phyloP scores from a whole-genome alignment of 2,797 vertebrate genomes.

The Varecia variegata region DNA sequence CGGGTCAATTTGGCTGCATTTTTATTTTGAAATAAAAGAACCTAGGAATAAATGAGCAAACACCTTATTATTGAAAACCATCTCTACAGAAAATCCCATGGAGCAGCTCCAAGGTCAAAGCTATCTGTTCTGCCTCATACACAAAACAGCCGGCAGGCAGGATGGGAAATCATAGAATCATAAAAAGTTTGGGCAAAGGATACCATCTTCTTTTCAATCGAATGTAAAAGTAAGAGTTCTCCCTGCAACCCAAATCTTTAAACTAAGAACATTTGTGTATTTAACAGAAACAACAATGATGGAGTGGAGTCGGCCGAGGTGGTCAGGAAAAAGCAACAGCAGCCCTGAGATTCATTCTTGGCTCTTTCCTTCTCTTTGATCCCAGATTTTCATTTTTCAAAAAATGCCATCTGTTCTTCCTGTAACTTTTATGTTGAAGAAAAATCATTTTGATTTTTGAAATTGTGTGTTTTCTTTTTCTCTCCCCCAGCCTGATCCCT shows the following conservation, averaged over 20 bases:
- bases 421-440: conserved; percentile 64
- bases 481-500: conserved; percentile 30
- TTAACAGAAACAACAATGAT: conserved; percentile 37
- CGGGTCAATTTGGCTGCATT: conserved; percentile 68
- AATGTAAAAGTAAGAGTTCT: conserved; percentile 49
- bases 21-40: conserved; percentile 74
- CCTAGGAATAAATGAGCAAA: conserved; percentile 66
- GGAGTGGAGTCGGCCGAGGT: background rate
- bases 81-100: conserved; percentile 26
- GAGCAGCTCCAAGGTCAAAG: conserved; percentile 60
- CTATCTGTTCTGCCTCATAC: conserved; percentile 55
- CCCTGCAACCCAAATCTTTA: background rate
- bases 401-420: conserved; percentile 75
- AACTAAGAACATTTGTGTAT: conserved; percentile 47
- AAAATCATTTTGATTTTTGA: conserved; percentile 65
- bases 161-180: background rate
- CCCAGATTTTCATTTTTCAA: conserved; percentile 53
- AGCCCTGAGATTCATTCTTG: conserved; percentile 44
- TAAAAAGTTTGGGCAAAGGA: background rate
- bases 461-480: conserved; percentile 58
- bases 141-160: conserved; percentile 2
- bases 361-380: conserved; percentile 62
- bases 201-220: background rate
- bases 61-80: conserved; percentile 66
- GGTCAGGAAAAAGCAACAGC: conserved; percentile 54